Base-by-base conservation (phyloP, 2,888 invertebrate genomes). In the Drosophila nigricruria region DNA sequence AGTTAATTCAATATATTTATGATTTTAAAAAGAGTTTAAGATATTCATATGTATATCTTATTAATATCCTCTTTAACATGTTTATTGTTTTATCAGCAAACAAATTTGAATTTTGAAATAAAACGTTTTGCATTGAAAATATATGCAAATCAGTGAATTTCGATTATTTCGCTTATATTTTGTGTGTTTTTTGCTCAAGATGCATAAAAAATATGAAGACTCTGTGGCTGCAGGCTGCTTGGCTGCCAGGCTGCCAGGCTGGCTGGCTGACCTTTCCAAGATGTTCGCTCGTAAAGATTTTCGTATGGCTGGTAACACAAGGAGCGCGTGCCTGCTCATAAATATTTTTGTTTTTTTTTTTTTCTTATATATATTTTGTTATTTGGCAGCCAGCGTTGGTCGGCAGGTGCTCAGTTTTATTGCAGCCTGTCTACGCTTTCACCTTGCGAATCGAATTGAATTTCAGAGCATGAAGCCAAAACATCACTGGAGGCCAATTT, bases 301-400 rank as follows among this genome's bases (percentile, higher is more conserved):
- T 58, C 25, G 25, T 36, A 34, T 63, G 42, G 36, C 32, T 43
- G 50, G 43, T 63, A 36, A 30, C 30, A 63, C 30, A 32, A 32
- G 52, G 36, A 52, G 52, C 52, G 63, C 63, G 71, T 68, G 72
- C 58, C 67, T 64, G 61, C 61, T 65, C 72, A 74, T 74, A 73
- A 73, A 72, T 67, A 47, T 63, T 14, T 57, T 27, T 52, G n/a
- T 18, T 42, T 45, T 38, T 32, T 49, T 30, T 59, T 14, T 60
- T 32, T 18, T 36, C 18, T 18, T 18, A 5, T 18, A 23, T 25
- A 34, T 27, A 32, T 8, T 58, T 18, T 6, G 49, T 30, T 42
- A 20, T 43, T 43, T 43, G 56, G 36, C 47, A 38, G 36, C 32
- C 30, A 38, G 42, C 38, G 0, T 10, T 42, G 25, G 34, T 38